Evolutionary conservation across 1,140 invertebrate species (phyloP).

Genomic region (Papilio glaucus): DNA sequence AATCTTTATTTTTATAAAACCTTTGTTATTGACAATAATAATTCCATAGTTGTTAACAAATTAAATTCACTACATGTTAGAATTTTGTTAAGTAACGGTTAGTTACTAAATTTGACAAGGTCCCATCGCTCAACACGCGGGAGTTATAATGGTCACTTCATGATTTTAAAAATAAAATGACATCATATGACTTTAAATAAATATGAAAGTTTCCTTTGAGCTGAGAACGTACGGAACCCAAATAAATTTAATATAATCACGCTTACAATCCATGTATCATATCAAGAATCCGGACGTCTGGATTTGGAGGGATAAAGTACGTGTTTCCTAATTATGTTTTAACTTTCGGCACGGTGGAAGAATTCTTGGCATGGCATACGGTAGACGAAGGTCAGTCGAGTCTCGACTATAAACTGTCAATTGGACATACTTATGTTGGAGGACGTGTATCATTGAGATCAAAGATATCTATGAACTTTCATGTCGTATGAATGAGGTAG

Average conservation of each 20-base stretch:
- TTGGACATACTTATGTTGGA: conserved; percentile 3
- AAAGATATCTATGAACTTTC: conserved; percentile 2
- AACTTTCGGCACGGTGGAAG: not conserved
- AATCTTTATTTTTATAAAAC: no score
- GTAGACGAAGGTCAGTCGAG: not conserved
- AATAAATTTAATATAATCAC: not conserved
- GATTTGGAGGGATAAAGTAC: conserved; percentile 9
- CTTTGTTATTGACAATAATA: no score
- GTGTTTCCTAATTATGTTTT: not conserved
- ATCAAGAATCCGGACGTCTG: not conserved
- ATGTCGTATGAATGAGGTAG: not conserved
- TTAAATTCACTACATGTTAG: no score
- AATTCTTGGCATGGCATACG: conserved; percentile 12
- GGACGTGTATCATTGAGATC: conserved; percentile 4
- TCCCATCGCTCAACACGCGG: no score
- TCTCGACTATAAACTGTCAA: conserved; percentile 27
- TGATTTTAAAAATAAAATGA: not conserved
- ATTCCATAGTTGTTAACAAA: no score
- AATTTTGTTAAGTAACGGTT: no score
- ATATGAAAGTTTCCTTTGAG: not conserved
- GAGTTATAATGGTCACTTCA: no score
- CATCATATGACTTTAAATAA: not conserved
- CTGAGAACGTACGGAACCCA: not conserved
- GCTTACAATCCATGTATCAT: not conserved
- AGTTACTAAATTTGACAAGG: no score